phyloP scores from a whole-genome alignment of 30 jellyfish, hydroid and myxozoan genomes.

The Clytia hemisphaerica region DNA sequence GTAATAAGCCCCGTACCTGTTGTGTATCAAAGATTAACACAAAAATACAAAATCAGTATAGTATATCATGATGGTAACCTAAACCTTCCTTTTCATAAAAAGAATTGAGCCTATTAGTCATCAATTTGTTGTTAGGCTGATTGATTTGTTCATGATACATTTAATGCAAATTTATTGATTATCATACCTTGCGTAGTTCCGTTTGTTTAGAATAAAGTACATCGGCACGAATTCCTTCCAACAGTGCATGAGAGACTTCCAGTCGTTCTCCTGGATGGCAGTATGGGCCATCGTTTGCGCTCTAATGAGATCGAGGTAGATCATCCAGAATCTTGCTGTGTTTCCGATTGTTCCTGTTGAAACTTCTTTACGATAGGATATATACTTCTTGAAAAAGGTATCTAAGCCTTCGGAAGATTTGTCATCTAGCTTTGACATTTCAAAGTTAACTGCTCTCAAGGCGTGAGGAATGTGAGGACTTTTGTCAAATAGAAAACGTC shows the following conservation, averaged over 20 bases:
- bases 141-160: too few relatives aligned
- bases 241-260: neutral
- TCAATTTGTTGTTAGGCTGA: too few relatives aligned
- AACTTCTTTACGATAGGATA: neutral
- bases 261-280: conserved; percentile 27
- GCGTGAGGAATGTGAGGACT: neutral
- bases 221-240: conserved; percentile 15
- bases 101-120: too few relatives aligned
- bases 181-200: neutral
- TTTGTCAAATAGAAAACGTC: conserved; percentile 9
- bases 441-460: neutral
- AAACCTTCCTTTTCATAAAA: too few relatives aligned
- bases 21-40: too few relatives aligned
- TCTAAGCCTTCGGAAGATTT: neutral
- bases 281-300: neutral
- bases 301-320: neutral
- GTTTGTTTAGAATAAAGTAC: neutral
- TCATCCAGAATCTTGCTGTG: neutral
- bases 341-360: neutral
- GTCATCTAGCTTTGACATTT: neutral
- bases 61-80: too few relatives aligned
- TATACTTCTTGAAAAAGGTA: too few relatives aligned
- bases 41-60: too few relatives aligned
- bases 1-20: neutral
- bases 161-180: too few relatives aligned